Base-by-base conservation (phyloP, 2,113 vertebrate genomes). In the Anguilla japonica region DNA sequence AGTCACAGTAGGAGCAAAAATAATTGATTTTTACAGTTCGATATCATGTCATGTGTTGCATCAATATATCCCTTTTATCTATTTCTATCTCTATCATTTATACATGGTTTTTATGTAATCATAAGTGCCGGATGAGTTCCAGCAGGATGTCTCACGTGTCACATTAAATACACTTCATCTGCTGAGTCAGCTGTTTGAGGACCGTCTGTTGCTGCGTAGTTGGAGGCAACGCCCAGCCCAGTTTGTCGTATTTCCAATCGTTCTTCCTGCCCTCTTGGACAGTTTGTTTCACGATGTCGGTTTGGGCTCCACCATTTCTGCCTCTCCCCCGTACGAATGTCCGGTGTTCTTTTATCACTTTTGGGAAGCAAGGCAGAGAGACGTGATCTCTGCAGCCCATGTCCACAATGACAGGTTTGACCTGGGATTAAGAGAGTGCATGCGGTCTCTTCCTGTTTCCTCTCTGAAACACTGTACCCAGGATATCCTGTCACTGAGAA, bases 401-500 rank as follows among this genome's bases (percentile, higher is more conserved):
- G 46, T 79, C 41, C 43, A 16, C 43, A 29, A 39, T 63, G 83
- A 41, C 40, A 43, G 1, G 16, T 34, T 83, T 15, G 56, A 60
- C 56, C 53, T 71, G 57, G 29, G 20, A 14, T 20, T 40, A 53
- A 20, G 39, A 40, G 46, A 34, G 56, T 6, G 5, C 79, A 5
- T 26, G 50, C 56, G 29, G 46, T 43, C 79, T 63, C 53, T 86
- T 40, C 53, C 53, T 29, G 46, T 81, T n/a, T 53, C 50, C 50
- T 63, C 56, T 8, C 39, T 22, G 40, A 53, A 67, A 29, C 3
- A 56, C 56, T 29, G 40, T 86, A 46, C 85, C 85, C 56, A 22
- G 79, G 85, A 86, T 82, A 82, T 63, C 84, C 84, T 80, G 75
- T 29, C 75, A 16, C 46, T 57, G 84, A 71, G 84, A 29, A 80